These are phyloP conservation scores for Drosophila varians DNA, from an alignment of 1,140 invertebrate genomes.

Conservation along the genomic window DNA sequence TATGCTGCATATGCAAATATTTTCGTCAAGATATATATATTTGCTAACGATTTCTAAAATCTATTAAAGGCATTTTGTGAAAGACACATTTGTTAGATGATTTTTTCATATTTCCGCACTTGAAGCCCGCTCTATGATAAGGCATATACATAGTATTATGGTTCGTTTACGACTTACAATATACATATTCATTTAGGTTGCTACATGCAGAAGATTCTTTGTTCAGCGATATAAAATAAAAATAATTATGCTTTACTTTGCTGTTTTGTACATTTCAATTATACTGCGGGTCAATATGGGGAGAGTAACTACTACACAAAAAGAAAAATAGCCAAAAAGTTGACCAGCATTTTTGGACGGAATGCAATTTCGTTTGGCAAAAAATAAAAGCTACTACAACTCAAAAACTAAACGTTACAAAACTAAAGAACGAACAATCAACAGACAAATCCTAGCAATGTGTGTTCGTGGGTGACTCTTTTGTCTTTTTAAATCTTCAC, in stretches of 20 bases:
- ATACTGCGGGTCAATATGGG: constrained; percentile 23
- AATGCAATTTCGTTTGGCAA: constrained; percentile 67
- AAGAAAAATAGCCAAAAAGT: constrained; percentile 38
- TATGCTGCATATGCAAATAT: constrained; percentile 26
- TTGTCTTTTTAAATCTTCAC: constrained; percentile 16
- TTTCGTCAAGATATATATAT: constrained; percentile 21
- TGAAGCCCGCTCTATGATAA: constrained; percentile 57
- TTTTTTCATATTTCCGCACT: constrained; percentile 29
- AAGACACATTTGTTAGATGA: constrained; percentile 62
- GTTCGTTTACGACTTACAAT: constrained; percentile 32
- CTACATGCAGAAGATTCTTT: constrained; percentile 34
- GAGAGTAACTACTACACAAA: constrained; percentile 7
- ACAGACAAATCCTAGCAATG: constrained; percentile 38
- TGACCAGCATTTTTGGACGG: constrained; percentile 64
- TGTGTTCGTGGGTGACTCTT: constrained; percentile 5
- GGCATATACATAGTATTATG: constrained; percentile 35
- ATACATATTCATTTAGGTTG: constrained; percentile 33
- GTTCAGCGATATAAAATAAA: constrained; percentile 31
- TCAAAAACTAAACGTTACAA: constrained; percentile 41
- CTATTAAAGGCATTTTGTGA: constrained; percentile 80
- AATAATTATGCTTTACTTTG: constrained; percentile 16
- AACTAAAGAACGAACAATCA: constrained; percentile 45
- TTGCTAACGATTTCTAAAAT: constrained; percentile 77
- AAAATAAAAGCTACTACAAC: constrained; percentile 24
- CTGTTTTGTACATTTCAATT: constrained; percentile 64